Conservation (phyloP, 1,140 invertebrate species). For the Rhagoletis pomonella region DNA sequence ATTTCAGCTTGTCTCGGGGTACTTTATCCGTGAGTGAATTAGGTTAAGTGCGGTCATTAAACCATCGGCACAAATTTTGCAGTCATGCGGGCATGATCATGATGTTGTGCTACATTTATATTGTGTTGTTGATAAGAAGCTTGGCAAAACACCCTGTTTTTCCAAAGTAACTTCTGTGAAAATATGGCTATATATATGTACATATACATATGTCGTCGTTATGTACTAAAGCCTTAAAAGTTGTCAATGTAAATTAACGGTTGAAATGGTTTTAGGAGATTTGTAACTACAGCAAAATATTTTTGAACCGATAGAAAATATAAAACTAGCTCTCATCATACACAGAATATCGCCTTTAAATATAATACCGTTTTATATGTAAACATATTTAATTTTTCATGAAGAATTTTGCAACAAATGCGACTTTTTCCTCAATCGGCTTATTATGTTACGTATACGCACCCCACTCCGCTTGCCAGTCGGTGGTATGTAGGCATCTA, state of each 20-base stretch:
- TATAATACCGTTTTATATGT: background rate
- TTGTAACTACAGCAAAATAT: too few species aligned
- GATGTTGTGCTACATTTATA: background rate
- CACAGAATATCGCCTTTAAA: too few species aligned
- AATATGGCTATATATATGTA: too few species aligned
- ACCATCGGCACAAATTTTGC: conserved; percentile 72
- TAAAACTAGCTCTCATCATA: too few species aligned
- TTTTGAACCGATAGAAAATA: too few species aligned
- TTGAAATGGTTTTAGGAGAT: too few species aligned
- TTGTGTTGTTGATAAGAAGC: conserved; percentile 52
- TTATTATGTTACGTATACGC: background rate
- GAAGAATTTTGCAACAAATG: too few species aligned
- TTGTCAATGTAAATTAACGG: too few species aligned
- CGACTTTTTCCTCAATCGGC: too few species aligned
- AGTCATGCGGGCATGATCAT: background rate
- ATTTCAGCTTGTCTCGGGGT: conserved; percentile 55
- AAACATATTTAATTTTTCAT: background rate
- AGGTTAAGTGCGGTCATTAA: conserved; percentile 74
- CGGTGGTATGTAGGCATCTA: too few species aligned
- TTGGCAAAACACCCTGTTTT: background rate
- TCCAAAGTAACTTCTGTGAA: background rate
- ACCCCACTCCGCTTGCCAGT: background rate
- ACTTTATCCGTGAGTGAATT: conserved; percentile 61
- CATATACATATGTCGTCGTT: too few species aligned
- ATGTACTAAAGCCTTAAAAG: too few species aligned